Evolutionary conservation across 2,888 invertebrate species (phyloP).

Genomic region (Lucinisca nassula): DNA sequence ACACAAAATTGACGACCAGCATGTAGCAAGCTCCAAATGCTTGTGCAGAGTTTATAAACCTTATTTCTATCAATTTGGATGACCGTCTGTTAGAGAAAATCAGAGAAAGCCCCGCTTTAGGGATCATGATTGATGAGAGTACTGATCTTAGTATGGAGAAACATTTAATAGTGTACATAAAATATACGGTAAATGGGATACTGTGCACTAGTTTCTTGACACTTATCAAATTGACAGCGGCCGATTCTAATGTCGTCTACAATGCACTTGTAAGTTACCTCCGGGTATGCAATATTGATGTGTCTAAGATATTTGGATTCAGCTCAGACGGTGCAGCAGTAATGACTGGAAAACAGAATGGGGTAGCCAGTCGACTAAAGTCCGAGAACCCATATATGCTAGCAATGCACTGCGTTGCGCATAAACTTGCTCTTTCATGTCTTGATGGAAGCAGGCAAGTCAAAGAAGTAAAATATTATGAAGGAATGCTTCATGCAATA

Average conservation of each 20-base stretch:
- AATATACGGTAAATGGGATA: slow-evolving; percentile 23
- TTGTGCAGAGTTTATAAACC: slow-evolving; percentile 27
- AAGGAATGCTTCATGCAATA: slow-evolving; percentile 30
- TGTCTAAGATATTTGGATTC: slow-evolving; percentile 37
- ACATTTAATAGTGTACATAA: slow-evolving; percentile 48
- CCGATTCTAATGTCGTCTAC: slow-evolving; percentile 35
- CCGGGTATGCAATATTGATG: slow-evolving; percentile 36
- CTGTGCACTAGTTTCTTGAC: slow-evolving; percentile 28
- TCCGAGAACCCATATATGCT: slow-evolving; percentile 44
- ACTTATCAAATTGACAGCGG: slow-evolving; percentile 31
- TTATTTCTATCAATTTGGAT: slow-evolving; percentile 28
- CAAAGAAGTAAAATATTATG: slow-evolving; percentile 38
- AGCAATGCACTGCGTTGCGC: slow-evolving; percentile 38
- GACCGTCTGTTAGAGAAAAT: slow-evolving; percentile 17
- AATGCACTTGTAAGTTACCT: slow-evolving; percentile 36
- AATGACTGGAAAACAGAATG: slow-evolving; percentile 43
- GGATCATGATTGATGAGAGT: slow-evolving; percentile 46
- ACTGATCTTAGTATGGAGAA: slow-evolving; percentile 40
- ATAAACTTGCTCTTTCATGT: slow-evolving; percentile 42
- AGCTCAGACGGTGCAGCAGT: slow-evolving; percentile 50
- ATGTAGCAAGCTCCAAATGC: slow-evolving; percentile 29
- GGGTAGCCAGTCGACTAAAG: slow-evolving; percentile 23
- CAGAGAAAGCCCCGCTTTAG: slow-evolving; percentile 36
- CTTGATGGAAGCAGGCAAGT: too few relatives aligned
- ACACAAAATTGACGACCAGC: slow-evolving; percentile 11